Evolutionary conservation across 35 echinoderm and acorn worm species (phyloP), one percentile per base, ranked within the genome.

Genomic region (Acanthaster planci): DNA sequence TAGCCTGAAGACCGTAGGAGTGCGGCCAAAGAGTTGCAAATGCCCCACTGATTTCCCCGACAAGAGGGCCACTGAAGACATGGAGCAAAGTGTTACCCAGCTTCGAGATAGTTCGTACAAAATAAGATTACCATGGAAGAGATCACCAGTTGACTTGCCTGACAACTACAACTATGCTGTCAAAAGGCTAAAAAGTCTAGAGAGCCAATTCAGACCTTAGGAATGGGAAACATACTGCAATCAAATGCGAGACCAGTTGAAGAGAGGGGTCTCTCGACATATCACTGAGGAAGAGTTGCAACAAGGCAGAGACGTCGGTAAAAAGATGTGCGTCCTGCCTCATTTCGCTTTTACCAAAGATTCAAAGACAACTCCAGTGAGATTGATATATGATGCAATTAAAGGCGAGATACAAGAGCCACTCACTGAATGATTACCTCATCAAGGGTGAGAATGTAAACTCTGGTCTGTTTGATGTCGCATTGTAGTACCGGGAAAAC

Each of bases 271-370:
- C 29, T 80, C 89, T 40, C 85, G 77, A 0, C 31, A 55, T 64
- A 78, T 92, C 7, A 55, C 76, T 14, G 84, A 86, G 9, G 85
- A 88, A 82, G 90, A 92, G 39, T 29, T 92, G 19, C 53, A 57
- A 86, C 76, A 39, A 67, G 90, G 88, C 77, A 22, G 79, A 39
- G 38, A 55, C 2, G 54, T 0, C 38, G 78, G 85, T 7, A 92
- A 55, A 37, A 92, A 88, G 44, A 92, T 92, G 90, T 92, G 90
- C 84, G 82, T 92, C 55, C 54, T 88, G 23, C 90, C 90, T 19
- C 82, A 84, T 21, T 81, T 81, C 32, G 79, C 79, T 52, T 39
- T 81, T 52, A 35, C 40, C 42, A 81, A 81, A 81, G 79, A 52
- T 16, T 87, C 89, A 9, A 82, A 40, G 29, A 82, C 90, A 0